Conservation (phyloP, 1,140 invertebrate species). For the Lepidurus packardi region DNA sequence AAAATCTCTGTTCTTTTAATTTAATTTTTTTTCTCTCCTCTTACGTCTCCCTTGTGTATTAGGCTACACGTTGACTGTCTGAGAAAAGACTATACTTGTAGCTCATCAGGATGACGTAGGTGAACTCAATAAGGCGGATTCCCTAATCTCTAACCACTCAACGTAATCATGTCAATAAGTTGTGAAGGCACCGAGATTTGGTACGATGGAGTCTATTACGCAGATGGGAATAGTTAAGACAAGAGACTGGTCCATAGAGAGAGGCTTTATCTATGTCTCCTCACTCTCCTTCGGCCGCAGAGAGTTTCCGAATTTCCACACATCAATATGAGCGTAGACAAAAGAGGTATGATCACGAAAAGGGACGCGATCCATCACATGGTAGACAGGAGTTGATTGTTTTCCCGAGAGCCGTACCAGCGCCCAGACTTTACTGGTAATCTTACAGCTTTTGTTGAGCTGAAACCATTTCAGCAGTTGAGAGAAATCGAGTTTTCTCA, state of each 20-base stretch:
- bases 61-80: no score
- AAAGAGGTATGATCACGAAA: slow-evolving; percentile 22
- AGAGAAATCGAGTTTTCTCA: background rate
- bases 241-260: background rate
- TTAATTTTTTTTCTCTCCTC: background rate
- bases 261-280: no score
- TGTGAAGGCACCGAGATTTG: background rate
- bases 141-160: background rate
- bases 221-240: background rate
- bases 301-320: background rate
- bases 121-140: background rate
- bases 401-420: background rate
- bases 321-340: slow-evolving; percentile 2
- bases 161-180: background rate
- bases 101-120: no score
- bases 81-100: no score
- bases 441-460: background rate
- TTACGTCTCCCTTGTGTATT: background rate
- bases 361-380: slow-evolving; percentile 17
- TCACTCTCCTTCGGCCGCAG: background rate
- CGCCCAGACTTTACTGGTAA: background rate
- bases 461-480: background rate
- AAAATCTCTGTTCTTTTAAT: background rate
- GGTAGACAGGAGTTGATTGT: slow-evolving; percentile 10
- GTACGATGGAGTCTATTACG: background rate